A percentile compares a stretch with the other conserved stretches of the same genome.
These are phyloP conservation scores for Onychomys leucogaster DNA, from an alignment of 2,797 vertebrate species.

Conservation along the genomic window DNA sequence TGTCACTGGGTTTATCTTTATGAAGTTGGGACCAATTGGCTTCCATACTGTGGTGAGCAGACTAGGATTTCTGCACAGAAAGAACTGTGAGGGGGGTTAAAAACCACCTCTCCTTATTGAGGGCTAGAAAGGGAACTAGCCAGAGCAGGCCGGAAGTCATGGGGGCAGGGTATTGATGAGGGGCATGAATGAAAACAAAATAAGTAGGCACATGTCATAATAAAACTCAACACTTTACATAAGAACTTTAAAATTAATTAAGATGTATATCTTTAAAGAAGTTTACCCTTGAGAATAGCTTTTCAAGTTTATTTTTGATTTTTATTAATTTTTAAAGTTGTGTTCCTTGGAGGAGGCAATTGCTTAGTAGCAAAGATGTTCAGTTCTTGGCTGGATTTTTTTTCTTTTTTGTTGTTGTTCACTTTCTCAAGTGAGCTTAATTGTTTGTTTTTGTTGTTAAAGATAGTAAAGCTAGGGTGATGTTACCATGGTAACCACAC, in stretches of 20 bases:
- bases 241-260: not conserved
- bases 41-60: not conserved
- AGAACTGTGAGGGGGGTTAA: not conserved
- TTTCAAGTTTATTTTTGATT: not conserved
- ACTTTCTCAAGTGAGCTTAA: slow-evolving; percentile 17
- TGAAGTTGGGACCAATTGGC: not conserved
- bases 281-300: not conserved
- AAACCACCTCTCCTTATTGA: slow-evolving; percentile 1
- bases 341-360: slow-evolving; percentile 2
- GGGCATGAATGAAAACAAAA: not conserved
- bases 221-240: not conserved
- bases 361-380: not conserved
- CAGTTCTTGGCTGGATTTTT: slow-evolving; percentile 42
- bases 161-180: no score
- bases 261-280: not conserved
- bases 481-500: slow-evolving; percentile 55
- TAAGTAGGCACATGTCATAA: not conserved
- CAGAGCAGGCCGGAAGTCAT: not conserved
- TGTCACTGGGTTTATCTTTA: not conserved
- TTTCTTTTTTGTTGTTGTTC: not conserved
- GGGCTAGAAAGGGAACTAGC: not conserved
- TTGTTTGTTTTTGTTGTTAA: slow-evolving; percentile 49
- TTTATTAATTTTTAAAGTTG: not conserved
- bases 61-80: not conserved
- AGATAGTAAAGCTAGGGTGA: slow-evolving; percentile 38